Conservation (phyloP, 2,797 vertebrate species). For the Xiphophorus birchmanni region DNA sequence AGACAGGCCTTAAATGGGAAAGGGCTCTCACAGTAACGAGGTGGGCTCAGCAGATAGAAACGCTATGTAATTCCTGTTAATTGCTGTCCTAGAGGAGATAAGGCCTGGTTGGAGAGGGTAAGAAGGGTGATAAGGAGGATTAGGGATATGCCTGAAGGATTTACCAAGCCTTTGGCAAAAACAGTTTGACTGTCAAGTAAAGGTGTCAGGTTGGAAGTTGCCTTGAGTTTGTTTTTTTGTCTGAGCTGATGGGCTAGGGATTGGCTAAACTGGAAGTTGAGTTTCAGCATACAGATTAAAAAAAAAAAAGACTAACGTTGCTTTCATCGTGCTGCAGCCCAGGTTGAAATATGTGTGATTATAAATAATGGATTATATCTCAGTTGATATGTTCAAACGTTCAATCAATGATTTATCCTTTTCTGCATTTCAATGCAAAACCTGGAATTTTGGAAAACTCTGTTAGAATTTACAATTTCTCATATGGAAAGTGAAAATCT, state of each 20-base stretch:
- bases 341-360: not conserved
- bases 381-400: not conserved
- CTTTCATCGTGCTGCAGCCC: not conserved
- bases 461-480: not conserved
- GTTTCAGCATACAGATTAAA: not conserved
- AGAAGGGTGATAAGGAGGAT: constrained; percentile 71
- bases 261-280: not conserved
- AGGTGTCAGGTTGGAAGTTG: constrained; percentile 34
- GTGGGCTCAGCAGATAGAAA: constrained; percentile 67
- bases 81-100: constrained; percentile 75
- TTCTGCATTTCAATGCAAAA: not conserved
- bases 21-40: constrained; percentile 56
- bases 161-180: constrained; percentile 53
- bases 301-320: not conserved
- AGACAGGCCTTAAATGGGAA: constrained; percentile 69
- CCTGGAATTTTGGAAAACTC: not conserved
- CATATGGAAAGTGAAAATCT: not conserved
- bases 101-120: constrained; percentile 72
- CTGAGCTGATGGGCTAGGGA: not conserved
- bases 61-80: constrained; percentile 80
- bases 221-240: constrained; percentile 16
- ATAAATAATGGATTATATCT: not conserved
- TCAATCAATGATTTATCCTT: not conserved
- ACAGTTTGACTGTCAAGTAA: constrained; percentile 55
- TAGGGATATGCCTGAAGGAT: constrained; percentile 66